Evolutionary conservation across 1,140 invertebrate genomes (phyloP).

Genomic region (Trichonephila inaurata): DNA sequence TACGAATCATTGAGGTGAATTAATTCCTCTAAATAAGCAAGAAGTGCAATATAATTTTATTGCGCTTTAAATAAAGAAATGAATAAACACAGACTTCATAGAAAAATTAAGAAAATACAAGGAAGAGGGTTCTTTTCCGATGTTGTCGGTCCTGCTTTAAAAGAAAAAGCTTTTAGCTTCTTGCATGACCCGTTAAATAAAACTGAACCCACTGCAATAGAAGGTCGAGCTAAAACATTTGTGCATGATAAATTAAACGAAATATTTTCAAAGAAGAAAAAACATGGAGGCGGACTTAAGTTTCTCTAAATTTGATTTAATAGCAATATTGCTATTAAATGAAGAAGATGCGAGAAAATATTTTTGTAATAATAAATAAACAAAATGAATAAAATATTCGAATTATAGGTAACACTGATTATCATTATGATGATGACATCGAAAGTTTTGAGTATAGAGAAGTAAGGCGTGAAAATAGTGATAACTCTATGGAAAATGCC

Average conservation of each 20-base stretch:
- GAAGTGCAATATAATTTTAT: too few relatives aligned
- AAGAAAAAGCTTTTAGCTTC: too few relatives aligned
- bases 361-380: constrained; percentile 10
- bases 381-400: constrained; percentile 37
- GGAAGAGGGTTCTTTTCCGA: too few relatives aligned
- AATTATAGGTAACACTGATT: neutral
- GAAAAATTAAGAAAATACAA: too few relatives aligned
- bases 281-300: neutral
- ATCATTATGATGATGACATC: constrained; percentile 34
- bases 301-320: neutral
- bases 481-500: constrained; percentile 9
- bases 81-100: too few relatives aligned
- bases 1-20: too few relatives aligned
- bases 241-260: neutral
- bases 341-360: neutral
- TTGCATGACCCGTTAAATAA: too few relatives aligned
- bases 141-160: too few relatives aligned
- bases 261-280: neutral
- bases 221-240: too few relatives aligned
- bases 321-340: neutral
- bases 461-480: neutral
- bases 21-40: too few relatives aligned
- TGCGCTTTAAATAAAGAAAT: too few relatives aligned
- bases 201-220: too few relatives aligned
- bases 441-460: constrained; percentile 41